Percentiles rank a stretch among this genome's conserved stretches.
phyloP scores from a whole-genome alignment of 2,888 invertebrate species.

The Cephus sareptanus region DNA sequence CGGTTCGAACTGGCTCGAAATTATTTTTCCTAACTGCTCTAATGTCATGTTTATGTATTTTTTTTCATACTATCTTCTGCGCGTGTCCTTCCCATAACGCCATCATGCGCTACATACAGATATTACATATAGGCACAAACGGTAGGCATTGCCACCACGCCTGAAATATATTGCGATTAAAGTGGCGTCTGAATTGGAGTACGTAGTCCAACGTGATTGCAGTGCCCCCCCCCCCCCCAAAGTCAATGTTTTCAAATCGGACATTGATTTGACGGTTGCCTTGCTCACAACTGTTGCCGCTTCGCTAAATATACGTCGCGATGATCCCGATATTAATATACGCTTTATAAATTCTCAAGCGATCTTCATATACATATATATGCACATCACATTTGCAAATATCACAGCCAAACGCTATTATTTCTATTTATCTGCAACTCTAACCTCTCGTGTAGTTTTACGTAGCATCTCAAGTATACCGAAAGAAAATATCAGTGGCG shows the following conservation, averaged over 20 bases:
- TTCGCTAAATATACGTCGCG: conserved; percentile 26
- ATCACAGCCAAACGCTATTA: not conserved
- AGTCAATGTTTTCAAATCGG: conserved; percentile 25
- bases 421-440: not conserved
- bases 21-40: not conserved
- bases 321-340: conserved; percentile 20
- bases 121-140: not conserved
- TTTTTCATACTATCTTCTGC: not conserved
- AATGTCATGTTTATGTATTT: not conserved
- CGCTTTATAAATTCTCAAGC: not conserved
- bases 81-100: not conserved
- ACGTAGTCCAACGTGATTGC: not conserved
- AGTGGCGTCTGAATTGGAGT: not conserved
- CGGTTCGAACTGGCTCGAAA: not conserved
- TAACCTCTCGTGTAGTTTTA: not conserved
- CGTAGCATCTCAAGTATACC: not conserved
- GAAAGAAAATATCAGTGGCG: not conserved
- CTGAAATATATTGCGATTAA: not conserved
- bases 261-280: conserved; percentile 19
- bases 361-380: too few species aligned
- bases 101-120: not conserved
- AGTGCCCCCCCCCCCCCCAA: not conserved
- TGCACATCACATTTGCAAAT: not conserved
- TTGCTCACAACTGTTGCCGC: conserved; percentile 15
- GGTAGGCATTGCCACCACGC: not conserved